Base-by-base conservation (phyloP, 1,140 invertebrate genomes). In the Hycleus phaleratus region DNA sequence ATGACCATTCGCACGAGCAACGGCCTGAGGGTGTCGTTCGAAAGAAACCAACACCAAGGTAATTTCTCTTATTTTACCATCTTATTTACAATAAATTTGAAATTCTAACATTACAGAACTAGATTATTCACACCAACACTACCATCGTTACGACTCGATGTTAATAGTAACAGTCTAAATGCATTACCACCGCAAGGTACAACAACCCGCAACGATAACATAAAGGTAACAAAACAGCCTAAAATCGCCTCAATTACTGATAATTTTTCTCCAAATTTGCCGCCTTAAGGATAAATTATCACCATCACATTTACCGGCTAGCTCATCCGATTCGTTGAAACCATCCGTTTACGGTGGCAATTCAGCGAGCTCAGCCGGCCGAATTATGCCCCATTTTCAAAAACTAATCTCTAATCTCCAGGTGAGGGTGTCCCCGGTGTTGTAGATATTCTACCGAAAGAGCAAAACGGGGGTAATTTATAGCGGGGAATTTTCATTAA, bases 341-440 rank as follows among this genome's bases (percentile, higher is more conserved):
- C 66, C 71, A 25, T 47, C 58, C n/a, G 61, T 62, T 53, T 49
- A 32, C 42, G 56, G 49, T 61, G 66, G 61, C 57, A 58, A 74
- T 56, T 77, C 79, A 60, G 77, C 78, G 62, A 77, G 80, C 67
- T 85, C 84, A 46, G 78, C 81, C 61, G 81, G 80, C 60, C 77
- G 82, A 56, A 74, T 81, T 63, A 77, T 85, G 74, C 85, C 85
- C 52, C 81, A 85, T 71, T 81, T 87, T 68, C 83, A 80, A 73
- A 78, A 79, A 68, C 76, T 88, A 69, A 79, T 88, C 62, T 80
- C 82, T 66, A 82, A 82, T 71, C 71, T 87, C 60, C 84, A 87
- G 85, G 86, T 88, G 82, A 85, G 81, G 38, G 44, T 47, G 32
- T 32, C 7, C 32, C 7, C 32, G 32, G 32, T 32, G 32, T 32